Percentiles rank a stretch among this genome's conserved stretches.
Conservation (phyloP, 1,140 invertebrate genomes). For the Drosophila guanche region DNA sequence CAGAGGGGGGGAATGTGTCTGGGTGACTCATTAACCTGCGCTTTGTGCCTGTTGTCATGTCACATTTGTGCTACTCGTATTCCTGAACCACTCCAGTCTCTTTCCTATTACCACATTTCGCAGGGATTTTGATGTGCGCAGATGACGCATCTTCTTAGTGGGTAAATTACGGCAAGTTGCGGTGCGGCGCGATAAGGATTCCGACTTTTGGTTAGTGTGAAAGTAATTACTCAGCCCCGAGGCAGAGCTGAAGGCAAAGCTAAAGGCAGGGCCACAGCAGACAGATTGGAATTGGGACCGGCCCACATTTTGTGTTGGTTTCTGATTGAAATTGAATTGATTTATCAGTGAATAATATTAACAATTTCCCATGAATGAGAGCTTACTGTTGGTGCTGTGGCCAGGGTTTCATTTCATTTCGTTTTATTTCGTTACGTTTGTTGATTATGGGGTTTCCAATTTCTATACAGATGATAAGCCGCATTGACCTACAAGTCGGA, state of each 20-base stretch:
- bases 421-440: too few relatives aligned
- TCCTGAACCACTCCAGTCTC: neutral
- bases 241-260: neutral
- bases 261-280: neutral
- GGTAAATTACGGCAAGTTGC: neutral
- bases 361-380: conserved; percentile 41
- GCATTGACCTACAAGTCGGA: conserved; percentile 23
- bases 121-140: too few relatives aligned
- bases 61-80: neutral
- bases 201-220: neutral
- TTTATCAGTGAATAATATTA: conserved; percentile 44
- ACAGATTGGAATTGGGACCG: conserved; percentile 13
- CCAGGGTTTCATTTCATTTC: too few relatives aligned
- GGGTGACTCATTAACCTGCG: conserved; percentile 32
- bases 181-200: conserved; percentile 30
- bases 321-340: conserved; percentile 9
- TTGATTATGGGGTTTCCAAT: conserved; percentile 18
- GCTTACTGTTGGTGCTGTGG: conserved; percentile 29
- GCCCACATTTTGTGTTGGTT: conserved; percentile 1
- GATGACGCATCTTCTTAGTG: conserved; percentile 22
- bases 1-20: neutral
- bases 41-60: conserved; percentile 6
- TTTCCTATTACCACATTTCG: too few relatives aligned
- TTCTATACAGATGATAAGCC: conserved; percentile 11
- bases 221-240: conserved; percentile 4